These are phyloP conservation scores for Anthopleura xanthogrammica DNA, from an alignment of 92 coral and sea anemone species.

Conservation along the genomic window DNA sequence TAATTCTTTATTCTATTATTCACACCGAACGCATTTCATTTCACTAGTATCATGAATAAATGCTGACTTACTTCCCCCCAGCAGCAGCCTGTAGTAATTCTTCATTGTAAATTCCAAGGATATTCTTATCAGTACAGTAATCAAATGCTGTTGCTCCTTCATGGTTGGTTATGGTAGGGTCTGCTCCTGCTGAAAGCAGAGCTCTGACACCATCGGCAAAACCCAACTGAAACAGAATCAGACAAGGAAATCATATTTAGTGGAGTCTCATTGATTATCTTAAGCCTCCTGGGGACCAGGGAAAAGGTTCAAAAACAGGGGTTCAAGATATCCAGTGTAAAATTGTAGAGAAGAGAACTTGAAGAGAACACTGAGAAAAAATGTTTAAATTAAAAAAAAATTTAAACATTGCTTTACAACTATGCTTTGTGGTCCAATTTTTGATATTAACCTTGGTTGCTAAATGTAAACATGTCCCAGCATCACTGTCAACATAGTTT, in stretches of 20 bases:
- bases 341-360: too few relatives aligned
- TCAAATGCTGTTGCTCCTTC: constrained; percentile 98
- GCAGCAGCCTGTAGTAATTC: constrained; percentile 94
- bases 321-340: too few relatives aligned
- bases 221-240: constrained; percentile 56
- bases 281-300: too few relatives aligned
- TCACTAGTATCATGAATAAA: too few relatives aligned
- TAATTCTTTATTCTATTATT: too few relatives aligned
- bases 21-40: too few relatives aligned
- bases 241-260: not conserved
- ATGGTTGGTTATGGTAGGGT: constrained; percentile 87
- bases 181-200: constrained; percentile 89
- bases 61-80: constrained; percentile 72
- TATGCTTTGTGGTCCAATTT: not conserved
- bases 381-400: too few relatives aligned
- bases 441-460: constrained; percentile 81
- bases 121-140: constrained; percentile 82
- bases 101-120: constrained; percentile 87
- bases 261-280: too few relatives aligned
- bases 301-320: not conserved
- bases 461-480: constrained; percentile 92
- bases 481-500: constrained; percentile 91
- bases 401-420: too few relatives aligned
- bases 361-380: too few relatives aligned
- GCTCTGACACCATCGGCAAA: constrained; percentile 89